Evolutionary conservation across 2,888 invertebrate genomes (phyloP), one percentile per base, ranked within the genome.

Genomic region (Periphyllus acericola): DNA sequence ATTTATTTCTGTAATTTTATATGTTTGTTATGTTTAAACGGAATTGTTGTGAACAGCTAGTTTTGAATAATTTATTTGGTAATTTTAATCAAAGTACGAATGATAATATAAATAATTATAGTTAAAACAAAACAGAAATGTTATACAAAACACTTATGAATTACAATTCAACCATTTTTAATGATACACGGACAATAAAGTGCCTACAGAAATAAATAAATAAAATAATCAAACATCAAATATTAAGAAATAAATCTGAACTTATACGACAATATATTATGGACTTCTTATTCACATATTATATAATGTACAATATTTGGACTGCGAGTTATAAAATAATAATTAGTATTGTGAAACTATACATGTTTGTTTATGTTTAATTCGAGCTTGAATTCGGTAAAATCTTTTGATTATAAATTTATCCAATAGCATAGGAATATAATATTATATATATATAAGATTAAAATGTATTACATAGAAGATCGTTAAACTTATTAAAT

Each of bases 331-430:
- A 32, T 25, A 82, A 80, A 71, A 81, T 29, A 81, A 46, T 21
- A 82, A n/a, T n/a, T n/a, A n/a, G n/a, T 32, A 82, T 29, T 25
- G 71, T 21, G 32, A 82, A 82, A 71, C 52, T 32, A 82, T 32
- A 71, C 25, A 82, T 32, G 71, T 46, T 78, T 68, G 46, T 29
- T 68, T 68, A 66, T 68, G 19, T 68, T 78, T 78, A 85, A 85
- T 85, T 85, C 76, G 78, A 78, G 52, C 78, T 78, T 46, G 32
- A 78, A 78, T 84, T 84, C 76, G 76, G 68, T 76, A 84, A 84
- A 76, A 68, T 78, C 1, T 68, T 76, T 68, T 34, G 32, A 32
- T 46, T 46, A 52, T 46, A n/a, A 68, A 76, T 84, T 25, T 68
- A 78, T 75, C 40, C 29, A 60, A 46, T 46, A 66, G 40, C 29